Base-by-base conservation (phyloP, 2,797 vertebrate genomes). In the Arremon brunneinucha region DNA sequence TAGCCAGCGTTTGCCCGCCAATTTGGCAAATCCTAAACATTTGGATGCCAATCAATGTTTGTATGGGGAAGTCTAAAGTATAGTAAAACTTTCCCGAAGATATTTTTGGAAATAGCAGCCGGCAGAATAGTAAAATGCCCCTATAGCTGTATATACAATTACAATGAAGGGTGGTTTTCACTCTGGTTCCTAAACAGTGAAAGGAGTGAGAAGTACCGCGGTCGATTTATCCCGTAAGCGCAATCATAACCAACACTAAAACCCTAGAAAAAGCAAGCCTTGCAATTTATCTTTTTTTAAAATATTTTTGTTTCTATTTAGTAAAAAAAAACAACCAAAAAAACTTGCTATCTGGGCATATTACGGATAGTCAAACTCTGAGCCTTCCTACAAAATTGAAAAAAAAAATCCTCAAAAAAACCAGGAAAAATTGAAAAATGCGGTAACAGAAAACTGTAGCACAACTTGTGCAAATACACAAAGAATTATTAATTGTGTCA, bases 21-120 rank as follows among this genome's bases (percentile, higher is more conserved):
- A 97, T 96, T 97, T 98, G 97, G 97, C 97, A 98, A 97, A 97
- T 96, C 81, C 94, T 89, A 94, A 97, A 97, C 97, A 95, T 96
- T 96, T 95, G 94, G 95, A 97, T 98, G 97, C 97, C 97, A 97
- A 97, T 98, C 97, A 95, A 90, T 97, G 97, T 97, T 97, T 97
- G 94, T 93, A 95, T 94, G 93, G 96, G 96, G 95, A 97, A 97
- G 95, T 91, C 96, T 96, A 85, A 85, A 94, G 89, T 97, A 96
- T 80, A 96, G 97, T 92, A 94, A 96, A 96, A 95, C 92, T 93
- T 78, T 95, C 92, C 93, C 87, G 14, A 95, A 97, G 92, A 96
- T 88, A 82, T 81, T 95, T 95, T 95, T 95, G 94, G 92, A 97
- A 96, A 92, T 72, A 90, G 83, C 90, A 87, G 94, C 93, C 93